Base-by-base conservation (phyloP, 2,113 vertebrate species). In the Percina caprodes region DNA sequence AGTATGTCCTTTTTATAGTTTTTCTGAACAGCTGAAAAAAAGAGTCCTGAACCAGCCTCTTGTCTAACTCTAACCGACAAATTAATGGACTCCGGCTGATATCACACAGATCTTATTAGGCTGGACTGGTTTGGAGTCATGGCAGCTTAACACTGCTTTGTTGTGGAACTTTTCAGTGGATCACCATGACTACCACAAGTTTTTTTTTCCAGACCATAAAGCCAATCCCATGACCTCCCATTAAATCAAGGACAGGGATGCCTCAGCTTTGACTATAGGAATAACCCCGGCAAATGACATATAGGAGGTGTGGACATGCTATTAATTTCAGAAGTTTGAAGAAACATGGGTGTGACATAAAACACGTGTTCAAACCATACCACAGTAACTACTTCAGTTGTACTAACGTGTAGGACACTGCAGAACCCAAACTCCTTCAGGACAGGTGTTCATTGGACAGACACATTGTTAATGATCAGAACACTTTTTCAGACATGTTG, bases 31-130 rank as follows among this genome's bases (percentile, higher is more conserved):
- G 74, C 74, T 75, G 51, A 61, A 73, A 71, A n/a, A 86, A 81
- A 70, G 72, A 69, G 14, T 68, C 14, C 60, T 55, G 54, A 79
- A 79, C 68, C 63, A 24, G 49, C 52, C 59, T 67, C 62, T 68
- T 55, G 55, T 84, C 73, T 70, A 72, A 77, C 69, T 59, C 83
- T 69, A 42, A 56, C 78, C 56, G 54, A 79, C 65, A 72, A 83
- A 48, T 84, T 88, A 90, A 91, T 93, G 69, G 85, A 89, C 82
- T 90, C 75, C 35, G 68, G 70, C 76, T 86, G 89, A 90, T 90
- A 88, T 88, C 85, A 79, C 84, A 82, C 89, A 68, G 80, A 88
- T 94, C 85, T 88, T 88, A 92, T 88, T 90, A 90, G 80, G 84
- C 76, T 60, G 45, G 75, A 73, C 77, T 80, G 75, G 75, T 81